phyloP scores from a whole-genome alignment of 2,888 invertebrate species.

The Poecilobothrus nobilitatus region DNA sequence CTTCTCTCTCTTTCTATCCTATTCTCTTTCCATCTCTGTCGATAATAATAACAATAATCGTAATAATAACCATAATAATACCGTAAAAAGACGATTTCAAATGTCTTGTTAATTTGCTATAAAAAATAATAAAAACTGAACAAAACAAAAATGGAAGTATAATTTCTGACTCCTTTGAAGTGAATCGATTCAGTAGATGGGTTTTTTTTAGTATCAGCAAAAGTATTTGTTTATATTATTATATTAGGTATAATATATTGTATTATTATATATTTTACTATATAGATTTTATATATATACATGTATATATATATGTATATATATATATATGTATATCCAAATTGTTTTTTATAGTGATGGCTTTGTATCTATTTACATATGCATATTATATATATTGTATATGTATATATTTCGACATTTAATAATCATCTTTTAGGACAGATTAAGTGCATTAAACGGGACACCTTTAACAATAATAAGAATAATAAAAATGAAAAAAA shows the following conservation, averaged over 20 bases:
- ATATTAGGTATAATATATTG: background rate
- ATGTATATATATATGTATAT: too few species aligned
- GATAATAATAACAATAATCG: slow-evolving; percentile 16
- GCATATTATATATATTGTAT: background rate
- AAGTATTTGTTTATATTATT: too few species aligned
- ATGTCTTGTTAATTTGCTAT: slow-evolving; percentile 26
- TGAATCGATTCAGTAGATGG: background rate
- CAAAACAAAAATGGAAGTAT: background rate
- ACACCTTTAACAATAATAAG: background rate
- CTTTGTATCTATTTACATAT: background rate
- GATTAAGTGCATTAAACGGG: slow-evolving; percentile 1
- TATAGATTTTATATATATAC: background rate
- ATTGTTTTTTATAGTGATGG: background rate
- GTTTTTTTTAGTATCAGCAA: background rate
- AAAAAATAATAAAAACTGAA: slow-evolving; percentile 15
- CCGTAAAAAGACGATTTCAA: slow-evolving; percentile 25
- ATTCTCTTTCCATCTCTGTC: background rate
- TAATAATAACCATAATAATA: slow-evolving; percentile 25
- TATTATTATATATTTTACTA: background rate
- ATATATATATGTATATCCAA: too few species aligned
- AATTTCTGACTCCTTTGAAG: background rate
- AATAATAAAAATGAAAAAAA: background rate
- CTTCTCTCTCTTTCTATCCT: too few species aligned
- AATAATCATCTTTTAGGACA: background rate
- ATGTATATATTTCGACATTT: background rate